Evolutionary conservation across 2,888 invertebrate genomes (phyloP), one percentile per base, ranked within the genome.

Genomic region (Eristalinus sepulchralis): DNA sequence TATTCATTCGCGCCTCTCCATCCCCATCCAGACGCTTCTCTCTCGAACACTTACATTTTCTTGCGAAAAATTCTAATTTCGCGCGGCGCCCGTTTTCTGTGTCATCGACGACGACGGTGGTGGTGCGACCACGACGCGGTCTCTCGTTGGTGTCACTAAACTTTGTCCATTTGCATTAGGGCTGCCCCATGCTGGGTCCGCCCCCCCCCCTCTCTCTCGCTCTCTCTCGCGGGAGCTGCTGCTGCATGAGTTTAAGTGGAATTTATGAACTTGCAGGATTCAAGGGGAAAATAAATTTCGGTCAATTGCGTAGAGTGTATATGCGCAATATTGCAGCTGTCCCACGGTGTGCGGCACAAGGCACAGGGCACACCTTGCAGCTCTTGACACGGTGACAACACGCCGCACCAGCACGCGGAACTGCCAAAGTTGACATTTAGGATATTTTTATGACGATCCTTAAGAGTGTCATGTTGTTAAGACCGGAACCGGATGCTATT

Each of bases 401-500:
- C 33, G n/a, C 47, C 33, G 6, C 10, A 17, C 47, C 47, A 47
- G 20, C 36, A 64, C 63, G 59, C 24, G 67, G 59, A 81, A 77
- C 84, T 85, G 84, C 72, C 85, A 81, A 77, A 85, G 81, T 81
- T 85, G 81, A 81, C 85, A 85, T 85, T 85, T 81, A 77, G 81
- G 85, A 68, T 55, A 78, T 85, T 81, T 81, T 85, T 85, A 85
- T 85, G 85, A 81, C 85, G 68, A 62, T 85, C 81, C 77, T 81
- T 85, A 81, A 81, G 78, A 85, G 85, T 85, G 85, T 85, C 85
- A 85, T 85, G 85, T 85, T 85, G 81, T 85, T 81, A 85, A 81
- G 77, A 78, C 85, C 85, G 85, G 85, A 85, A 85, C 85, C 85
- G 85, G 85, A 85, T 81, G 77, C 85, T 85, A 85, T 85, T 85